A percentile compares a stretch with the other conserved stretches of the same genome.
These are phyloP conservation scores for Tricholaema leucomelas DNA, from an alignment of 2,113 vertebrate genomes.

Conservation along the genomic window DNA sequence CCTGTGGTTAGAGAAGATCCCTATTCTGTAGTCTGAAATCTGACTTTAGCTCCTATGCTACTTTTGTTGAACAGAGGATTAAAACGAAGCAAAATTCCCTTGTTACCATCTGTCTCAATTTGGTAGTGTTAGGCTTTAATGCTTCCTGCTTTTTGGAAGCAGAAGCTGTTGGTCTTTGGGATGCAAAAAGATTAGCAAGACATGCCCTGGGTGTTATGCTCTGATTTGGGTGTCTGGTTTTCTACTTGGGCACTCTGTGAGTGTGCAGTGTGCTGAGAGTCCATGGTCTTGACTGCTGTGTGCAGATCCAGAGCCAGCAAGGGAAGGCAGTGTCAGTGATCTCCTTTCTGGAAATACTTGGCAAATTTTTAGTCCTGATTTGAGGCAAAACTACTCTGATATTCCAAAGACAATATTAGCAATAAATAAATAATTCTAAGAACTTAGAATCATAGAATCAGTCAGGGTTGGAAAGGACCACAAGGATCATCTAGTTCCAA, in stretches of 20 bases:
- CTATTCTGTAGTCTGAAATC: not conserved
- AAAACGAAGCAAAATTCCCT: not conserved
- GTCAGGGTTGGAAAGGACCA: too few species aligned
- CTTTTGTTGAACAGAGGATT: not conserved
- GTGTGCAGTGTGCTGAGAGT: fast-evolving
- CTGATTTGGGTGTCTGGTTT: not conserved
- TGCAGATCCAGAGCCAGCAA: not conserved
- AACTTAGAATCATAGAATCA: too few species aligned
- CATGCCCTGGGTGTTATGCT: not conserved
- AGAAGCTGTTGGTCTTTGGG: not conserved
- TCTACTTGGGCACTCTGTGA: not conserved
- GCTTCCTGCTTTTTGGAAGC: not conserved
- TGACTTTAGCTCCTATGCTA: not conserved
- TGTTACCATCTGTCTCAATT: not conserved
- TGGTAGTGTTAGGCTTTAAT: not conserved
- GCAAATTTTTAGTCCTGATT: not conserved
- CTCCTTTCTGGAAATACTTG: not conserved
- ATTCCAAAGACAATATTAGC: not conserved
- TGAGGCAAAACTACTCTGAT: not conserved
- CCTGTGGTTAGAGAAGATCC: not conserved
- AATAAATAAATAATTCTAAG: not conserved
- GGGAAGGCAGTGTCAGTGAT: not conserved
- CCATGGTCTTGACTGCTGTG: fast-evolving
- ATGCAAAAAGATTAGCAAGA: not conserved
- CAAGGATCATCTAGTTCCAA: too few species aligned